These are phyloP conservation scores for Marmota flaviventris DNA, from an alignment of 2,113 vertebrate species.

Conservation along the genomic window DNA sequence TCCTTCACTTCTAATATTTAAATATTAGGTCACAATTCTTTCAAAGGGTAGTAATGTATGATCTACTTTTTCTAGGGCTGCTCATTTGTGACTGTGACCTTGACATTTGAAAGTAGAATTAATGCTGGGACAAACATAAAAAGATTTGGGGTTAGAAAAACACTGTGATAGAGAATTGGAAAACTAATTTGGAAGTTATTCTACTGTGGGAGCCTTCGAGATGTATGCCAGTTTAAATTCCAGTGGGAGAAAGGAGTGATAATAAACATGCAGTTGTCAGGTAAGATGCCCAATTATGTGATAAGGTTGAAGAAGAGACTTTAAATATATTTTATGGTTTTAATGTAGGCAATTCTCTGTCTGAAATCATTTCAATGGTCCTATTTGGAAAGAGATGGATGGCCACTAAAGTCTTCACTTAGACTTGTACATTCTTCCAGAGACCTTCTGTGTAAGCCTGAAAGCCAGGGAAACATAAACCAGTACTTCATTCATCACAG, in stretches of 20 bases:
- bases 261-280: not conserved
- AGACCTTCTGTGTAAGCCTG: not conserved
- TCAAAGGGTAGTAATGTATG: constrained; percentile 32
- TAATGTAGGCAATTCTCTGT: not conserved
- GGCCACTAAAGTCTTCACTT: not conserved
- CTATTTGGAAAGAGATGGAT: constrained; percentile 21
- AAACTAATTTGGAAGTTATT: constrained; percentile 17
- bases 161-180: not conserved
- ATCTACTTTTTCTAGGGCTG: not conserved
- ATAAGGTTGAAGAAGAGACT: not conserved
- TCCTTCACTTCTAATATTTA: constrained; percentile 31
- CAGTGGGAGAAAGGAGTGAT: not conserved
- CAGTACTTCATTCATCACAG: not conserved
- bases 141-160: not conserved
- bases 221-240: constrained; percentile 23
- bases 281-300: not conserved
- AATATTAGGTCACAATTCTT: constrained; percentile 37
- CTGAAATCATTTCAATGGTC: not conserved
- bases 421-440: not conserved
- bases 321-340: not conserved
- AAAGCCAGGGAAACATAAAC: not conserved
- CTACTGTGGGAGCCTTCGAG: not conserved
- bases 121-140: not conserved
- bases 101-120: constrained; percentile 19
- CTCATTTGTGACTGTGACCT: not conserved